Percentiles rank a stretch among this genome's conserved stretches.
Conservation (phyloP, 2,888 invertebrate genomes). For the Himalopsyche japonica region DNA sequence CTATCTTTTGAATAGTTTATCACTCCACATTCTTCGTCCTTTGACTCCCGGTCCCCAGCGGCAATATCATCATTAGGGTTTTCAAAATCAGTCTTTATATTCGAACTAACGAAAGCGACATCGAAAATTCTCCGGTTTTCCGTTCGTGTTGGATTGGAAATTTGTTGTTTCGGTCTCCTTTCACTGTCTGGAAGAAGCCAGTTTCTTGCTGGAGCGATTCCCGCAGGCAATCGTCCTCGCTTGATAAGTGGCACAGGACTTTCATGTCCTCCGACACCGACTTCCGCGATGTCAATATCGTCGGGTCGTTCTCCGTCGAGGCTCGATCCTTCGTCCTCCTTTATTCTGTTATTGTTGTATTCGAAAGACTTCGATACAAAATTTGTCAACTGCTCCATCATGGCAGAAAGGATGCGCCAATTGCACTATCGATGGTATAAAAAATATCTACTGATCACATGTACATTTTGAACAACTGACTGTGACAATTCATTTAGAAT, state of each 20-base stretch:
- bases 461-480: too few species aligned
- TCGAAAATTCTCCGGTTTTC: slow-evolving; percentile 32
- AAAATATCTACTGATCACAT: neutral
- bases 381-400: slow-evolving; percentile 88
- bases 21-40: slow-evolving; percentile 34
- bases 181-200: slow-evolving; percentile 54
- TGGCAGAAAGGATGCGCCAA: slow-evolving; percentile 29
- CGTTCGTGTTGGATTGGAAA: slow-evolving; percentile 6
- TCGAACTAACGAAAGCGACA: slow-evolving; percentile 29
- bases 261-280: slow-evolving; percentile 43
- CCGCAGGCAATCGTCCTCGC: slow-evolving; percentile 53
- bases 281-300: slow-evolving; percentile 52
- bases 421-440: neutral
- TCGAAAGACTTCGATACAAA: slow-evolving; percentile 89
- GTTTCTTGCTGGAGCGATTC: slow-evolving; percentile 49
- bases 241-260: slow-evolving; percentile 48
- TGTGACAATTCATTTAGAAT: too few species aligned
- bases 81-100: slow-evolving; percentile 27
- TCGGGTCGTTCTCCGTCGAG: slow-evolving; percentile 50
- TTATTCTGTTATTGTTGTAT: slow-evolving; percentile 50
- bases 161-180: slow-evolving; percentile 27
- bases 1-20: slow-evolving; percentile 40
- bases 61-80: neutral
- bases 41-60: slow-evolving; percentile 24
- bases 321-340: slow-evolving; percentile 38